phyloP scores from a whole-genome alignment of 2,113 vertebrate genomes.

The Lamprologus ornatipinnis region DNA sequence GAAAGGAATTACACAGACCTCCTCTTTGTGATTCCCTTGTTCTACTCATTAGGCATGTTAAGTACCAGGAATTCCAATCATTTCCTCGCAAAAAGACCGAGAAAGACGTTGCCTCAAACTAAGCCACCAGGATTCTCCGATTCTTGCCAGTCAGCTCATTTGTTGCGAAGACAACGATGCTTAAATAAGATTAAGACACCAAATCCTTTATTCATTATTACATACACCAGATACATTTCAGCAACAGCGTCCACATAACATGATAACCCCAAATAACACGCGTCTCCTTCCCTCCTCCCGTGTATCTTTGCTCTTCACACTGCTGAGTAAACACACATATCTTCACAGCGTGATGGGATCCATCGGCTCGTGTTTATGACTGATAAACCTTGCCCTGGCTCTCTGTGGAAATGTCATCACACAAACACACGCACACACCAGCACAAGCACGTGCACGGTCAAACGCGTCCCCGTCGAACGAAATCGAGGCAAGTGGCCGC shows the following conservation, averaged over 20 bases:
- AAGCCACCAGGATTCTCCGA: constrained; percentile 21
- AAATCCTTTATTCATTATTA: neutral
- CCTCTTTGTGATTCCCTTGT: constrained; percentile 26
- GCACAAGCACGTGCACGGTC: neutral
- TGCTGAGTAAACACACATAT: constrained; percentile 63
- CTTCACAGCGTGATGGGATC: constrained; percentile 44
- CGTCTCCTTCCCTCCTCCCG: neutral
- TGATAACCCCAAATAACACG: constrained; percentile 16
- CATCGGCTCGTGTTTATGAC: constrained; percentile 59
- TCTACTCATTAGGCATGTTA: constrained; percentile 51
- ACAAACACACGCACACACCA: neutral
- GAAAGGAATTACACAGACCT: neutral
- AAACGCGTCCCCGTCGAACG: neutral
- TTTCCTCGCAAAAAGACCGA: constrained; percentile 45
- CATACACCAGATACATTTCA: neutral
- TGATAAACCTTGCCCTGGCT: constrained; percentile 67
- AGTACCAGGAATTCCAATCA: constrained; percentile 59
- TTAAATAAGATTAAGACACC: neutral
- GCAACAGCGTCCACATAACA: neutral
- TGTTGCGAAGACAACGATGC: constrained; percentile 5
- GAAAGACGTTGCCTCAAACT: constrained; percentile 26
- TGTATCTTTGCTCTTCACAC: constrained; percentile 59
- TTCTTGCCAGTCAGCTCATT: constrained; percentile 6
- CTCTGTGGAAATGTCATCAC: constrained; percentile 45
- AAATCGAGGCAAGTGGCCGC: neutral